Conservation (phyloP, 2,113 vertebrate genomes). For the Xerus inauris region DNA sequence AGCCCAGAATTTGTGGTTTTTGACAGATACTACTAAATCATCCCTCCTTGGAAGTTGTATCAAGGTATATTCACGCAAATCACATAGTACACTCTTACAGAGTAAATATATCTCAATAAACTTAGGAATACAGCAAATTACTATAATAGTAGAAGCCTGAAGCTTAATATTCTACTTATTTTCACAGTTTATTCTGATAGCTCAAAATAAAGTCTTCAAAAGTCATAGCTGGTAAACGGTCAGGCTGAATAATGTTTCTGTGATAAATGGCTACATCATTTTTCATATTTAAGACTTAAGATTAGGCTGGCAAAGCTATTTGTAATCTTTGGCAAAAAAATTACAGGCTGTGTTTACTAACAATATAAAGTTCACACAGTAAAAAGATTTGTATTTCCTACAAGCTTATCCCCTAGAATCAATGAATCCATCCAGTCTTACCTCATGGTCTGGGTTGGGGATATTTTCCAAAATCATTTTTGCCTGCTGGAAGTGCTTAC, state of each 20-base stretch:
- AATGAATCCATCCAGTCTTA: constrained; percentile 78
- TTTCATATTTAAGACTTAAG: constrained; percentile 48
- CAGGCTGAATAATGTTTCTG: constrained; percentile 6
- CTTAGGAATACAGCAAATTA: not conserved
- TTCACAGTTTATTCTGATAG: not conserved
- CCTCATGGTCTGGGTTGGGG: constrained; percentile 95
- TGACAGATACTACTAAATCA: not conserved
- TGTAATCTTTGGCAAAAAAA: constrained; percentile 48
- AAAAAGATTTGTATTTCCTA: not conserved
- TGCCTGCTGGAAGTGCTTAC: constrained; percentile 99
- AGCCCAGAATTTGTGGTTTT: not conserved
- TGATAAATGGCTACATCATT: not conserved
- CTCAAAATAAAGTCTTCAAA: constrained; percentile 47
- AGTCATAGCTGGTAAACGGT: not conserved
- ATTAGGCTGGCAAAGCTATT: not conserved
- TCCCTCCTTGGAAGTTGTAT: not conserved
- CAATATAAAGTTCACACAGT: not conserved
- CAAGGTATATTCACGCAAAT: not conserved
- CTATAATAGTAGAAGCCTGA: not conserved
- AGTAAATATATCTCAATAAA: not conserved
- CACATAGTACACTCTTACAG: not conserved
- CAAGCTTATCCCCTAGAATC: not conserved
- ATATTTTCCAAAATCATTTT: constrained; percentile 99
- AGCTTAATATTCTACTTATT: not conserved
- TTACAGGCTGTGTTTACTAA: not conserved